phyloP scores from a whole-genome alignment of 2,113 vertebrate genomes.

The Barbus barbus region DNA sequence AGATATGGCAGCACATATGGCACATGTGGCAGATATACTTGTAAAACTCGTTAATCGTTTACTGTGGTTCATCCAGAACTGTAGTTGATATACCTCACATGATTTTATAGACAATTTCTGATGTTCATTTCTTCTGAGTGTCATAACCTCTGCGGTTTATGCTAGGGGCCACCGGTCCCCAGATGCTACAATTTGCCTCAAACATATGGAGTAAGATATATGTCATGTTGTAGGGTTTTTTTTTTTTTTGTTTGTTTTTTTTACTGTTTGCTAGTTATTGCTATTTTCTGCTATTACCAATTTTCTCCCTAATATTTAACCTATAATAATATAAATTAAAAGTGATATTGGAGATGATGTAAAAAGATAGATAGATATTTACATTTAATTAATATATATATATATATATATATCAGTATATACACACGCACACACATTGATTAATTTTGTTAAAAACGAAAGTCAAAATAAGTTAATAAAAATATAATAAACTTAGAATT shows the following conservation, averaged over 20 bases:
- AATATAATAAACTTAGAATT: too few relatives aligned
- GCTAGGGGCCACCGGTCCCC: neutral
- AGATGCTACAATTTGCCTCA: neutral
- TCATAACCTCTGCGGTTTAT: neutral
- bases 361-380: too few relatives aligned
- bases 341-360: too few relatives aligned
- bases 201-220: neutral
- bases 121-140: neutral
- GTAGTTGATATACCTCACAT: neutral
- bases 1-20: slow-evolving; percentile 20
- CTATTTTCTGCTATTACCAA: neutral
- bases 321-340: too few relatives aligned
- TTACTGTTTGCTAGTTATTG: neutral
- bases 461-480: too few relatives aligned
- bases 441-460: too few relatives aligned
- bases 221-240: neutral
- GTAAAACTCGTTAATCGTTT: slow-evolving; percentile 15
- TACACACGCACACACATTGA: too few relatives aligned
- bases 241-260: neutral
- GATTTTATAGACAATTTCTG: slow-evolving; percentile 8
- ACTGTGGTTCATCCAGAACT: slow-evolving; percentile 14
- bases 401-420: too few relatives aligned
- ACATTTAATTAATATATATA: too few relatives aligned
- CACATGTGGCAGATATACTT: slow-evolving; percentile 10
- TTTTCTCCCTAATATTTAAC: neutral